Conservation (phyloP, 2,113 vertebrate genomes). For the Ploceus nigricollis region DNA sequence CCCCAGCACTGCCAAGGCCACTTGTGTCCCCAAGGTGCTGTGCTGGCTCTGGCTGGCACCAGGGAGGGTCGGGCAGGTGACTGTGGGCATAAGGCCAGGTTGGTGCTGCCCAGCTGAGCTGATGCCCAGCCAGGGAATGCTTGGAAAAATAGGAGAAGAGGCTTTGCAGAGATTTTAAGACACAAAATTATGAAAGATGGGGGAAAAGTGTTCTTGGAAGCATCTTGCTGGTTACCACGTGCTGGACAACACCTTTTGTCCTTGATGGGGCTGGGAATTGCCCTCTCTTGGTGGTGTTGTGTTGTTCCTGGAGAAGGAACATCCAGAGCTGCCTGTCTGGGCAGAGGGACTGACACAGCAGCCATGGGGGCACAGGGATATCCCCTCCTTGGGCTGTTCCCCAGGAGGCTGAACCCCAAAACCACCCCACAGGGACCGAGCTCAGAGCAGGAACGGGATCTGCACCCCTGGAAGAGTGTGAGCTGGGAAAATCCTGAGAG, state of each 20-base stretch:
- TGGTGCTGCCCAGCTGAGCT: accelerated
- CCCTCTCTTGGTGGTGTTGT: neutral
- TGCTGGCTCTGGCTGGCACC: neutral
- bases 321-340: neutral
- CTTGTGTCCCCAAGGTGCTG: neutral
- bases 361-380: neutral
- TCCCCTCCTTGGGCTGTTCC: neutral
- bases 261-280: neutral
- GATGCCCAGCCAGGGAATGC: neutral
- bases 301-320: neutral
- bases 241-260: neutral
- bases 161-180: neutral
- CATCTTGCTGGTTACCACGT: neutral
- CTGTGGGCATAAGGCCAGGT: accelerated
- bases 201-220: neutral
- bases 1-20: neutral
- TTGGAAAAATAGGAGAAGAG: neutral
- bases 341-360: neutral
- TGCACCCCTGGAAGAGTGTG: neutral
- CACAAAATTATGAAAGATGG: neutral
- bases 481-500: neutral
- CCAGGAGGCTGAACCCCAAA: neutral
- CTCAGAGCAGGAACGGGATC: neutral
- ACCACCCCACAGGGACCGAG: accelerated
- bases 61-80: accelerated